Evolutionary conservation across 2,113 vertebrate genomes (phyloP).

Genomic region (Rallus limicola): DNA sequence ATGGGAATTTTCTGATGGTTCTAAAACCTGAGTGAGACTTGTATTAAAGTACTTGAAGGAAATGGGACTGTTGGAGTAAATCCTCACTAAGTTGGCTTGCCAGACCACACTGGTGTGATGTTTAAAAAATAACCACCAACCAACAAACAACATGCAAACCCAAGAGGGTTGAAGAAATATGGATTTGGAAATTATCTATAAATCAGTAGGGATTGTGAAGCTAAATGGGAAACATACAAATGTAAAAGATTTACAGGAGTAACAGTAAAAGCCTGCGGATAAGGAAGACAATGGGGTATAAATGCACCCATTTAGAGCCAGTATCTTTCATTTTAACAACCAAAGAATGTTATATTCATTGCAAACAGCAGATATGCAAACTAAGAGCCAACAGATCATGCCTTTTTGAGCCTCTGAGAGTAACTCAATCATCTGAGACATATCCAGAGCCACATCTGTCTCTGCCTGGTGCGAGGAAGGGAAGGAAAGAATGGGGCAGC

Average conservation of each 20-base stretch:
- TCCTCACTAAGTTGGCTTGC: background rate
- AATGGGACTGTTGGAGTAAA: background rate
- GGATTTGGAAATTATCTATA: background rate
- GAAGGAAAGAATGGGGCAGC: slow-evolving; percentile 47
- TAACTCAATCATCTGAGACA: slow-evolving; percentile 22
- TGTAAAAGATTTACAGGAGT: background rate
- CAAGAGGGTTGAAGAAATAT: background rate
- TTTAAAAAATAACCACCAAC: background rate
- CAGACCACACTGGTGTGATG: background rate
- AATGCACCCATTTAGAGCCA: background rate
- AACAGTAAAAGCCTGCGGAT: background rate
- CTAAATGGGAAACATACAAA: background rate
- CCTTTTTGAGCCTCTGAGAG: background rate
- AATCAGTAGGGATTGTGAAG: background rate
- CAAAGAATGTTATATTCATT: background rate
- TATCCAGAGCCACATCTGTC: slow-evolving; percentile 55
- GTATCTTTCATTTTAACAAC: background rate
- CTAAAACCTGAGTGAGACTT: background rate
- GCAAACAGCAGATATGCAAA: background rate
- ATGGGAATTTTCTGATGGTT: background rate
- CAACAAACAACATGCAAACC: background rate
- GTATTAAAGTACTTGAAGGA: background rate
- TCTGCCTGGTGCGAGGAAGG: background rate
- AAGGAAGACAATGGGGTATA: background rate
- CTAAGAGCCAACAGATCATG: background rate